These are phyloP conservation scores for Hozukius guyotensis DNA, from an alignment of 2,797 vertebrate genomes.

Conservation along the genomic window DNA sequence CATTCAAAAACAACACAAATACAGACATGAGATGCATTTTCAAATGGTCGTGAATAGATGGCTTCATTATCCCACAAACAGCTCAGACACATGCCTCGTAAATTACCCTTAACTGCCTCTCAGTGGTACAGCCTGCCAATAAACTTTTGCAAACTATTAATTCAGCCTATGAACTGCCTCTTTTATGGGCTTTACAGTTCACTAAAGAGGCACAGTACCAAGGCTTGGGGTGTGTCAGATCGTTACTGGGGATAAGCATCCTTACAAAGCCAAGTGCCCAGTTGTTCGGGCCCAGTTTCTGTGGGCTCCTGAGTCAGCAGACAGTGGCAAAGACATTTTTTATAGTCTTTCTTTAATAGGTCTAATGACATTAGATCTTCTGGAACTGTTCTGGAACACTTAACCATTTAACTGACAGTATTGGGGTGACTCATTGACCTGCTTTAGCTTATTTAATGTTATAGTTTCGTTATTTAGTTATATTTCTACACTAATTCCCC, in stretches of 20 bases:
- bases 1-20: neutral
- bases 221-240: slow-evolving; percentile 12
- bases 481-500: neutral
- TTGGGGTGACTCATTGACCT: neutral
- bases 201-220: neutral
- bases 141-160: slow-evolving; percentile 37
- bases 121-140: slow-evolving; percentile 5
- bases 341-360: neutral
- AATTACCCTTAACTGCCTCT: slow-evolving; percentile 8
- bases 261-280: neutral
- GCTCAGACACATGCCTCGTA: slow-evolving; percentile 7
- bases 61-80: slow-evolving; percentile 8
- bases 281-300: slow-evolving; percentile 19
- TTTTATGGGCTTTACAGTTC: slow-evolving; percentile 32
- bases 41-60: neutral
- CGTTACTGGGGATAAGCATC: neutral
- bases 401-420: neutral
- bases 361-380: slow-evolving; percentile 1
- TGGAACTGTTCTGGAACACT: neutral
- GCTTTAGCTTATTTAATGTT: neutral
- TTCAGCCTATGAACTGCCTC: neutral
- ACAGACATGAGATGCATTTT: neutral
- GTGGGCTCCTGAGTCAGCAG: slow-evolving; percentile 35
- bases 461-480: neutral
- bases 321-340: neutral